phyloP scores from a whole-genome alignment of 2,888 invertebrate species.

The Cephalotes varians region DNA sequence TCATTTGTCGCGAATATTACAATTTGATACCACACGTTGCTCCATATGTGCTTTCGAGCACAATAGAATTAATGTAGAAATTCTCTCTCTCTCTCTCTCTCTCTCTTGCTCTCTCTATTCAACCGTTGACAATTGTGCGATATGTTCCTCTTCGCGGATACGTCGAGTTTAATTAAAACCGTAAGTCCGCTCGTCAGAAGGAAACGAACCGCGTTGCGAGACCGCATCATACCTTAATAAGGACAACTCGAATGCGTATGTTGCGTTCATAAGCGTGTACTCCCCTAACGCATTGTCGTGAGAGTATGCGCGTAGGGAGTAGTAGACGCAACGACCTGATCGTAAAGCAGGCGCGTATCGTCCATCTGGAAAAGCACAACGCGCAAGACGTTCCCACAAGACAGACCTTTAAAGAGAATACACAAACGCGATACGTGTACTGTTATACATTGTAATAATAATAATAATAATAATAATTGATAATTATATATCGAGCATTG shows the following conservation, averaged over 20 bases:
- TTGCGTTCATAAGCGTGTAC: constrained; percentile 45
- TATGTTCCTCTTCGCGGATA: not conserved
- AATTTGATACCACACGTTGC: not conserved
- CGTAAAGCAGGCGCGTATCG: constrained; percentile 44
- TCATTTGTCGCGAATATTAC: not conserved
- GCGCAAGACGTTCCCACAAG: constrained; percentile 53
- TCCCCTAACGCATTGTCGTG: constrained; percentile 45
- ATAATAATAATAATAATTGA: constrained; percentile 15
- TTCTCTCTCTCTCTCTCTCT: too few relatives aligned
- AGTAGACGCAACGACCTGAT: constrained; percentile 39
- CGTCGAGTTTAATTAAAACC: not conserved
- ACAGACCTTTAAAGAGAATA: constrained; percentile 20
- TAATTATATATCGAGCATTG: constrained; percentile 24
- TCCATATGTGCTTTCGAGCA: not conserved
- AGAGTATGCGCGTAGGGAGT: constrained; percentile 31
- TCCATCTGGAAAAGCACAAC: constrained; percentile 39
- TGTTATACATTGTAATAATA: constrained; percentile 23
- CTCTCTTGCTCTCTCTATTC: too few relatives aligned
- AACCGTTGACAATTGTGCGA: not conserved
- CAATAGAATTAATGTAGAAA: not conserved
- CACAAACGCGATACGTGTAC: constrained; percentile 19
- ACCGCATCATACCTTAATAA: constrained; percentile 48
- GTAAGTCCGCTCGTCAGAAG: constrained; percentile 2
- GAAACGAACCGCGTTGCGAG: constrained; percentile 26
- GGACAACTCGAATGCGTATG: constrained; percentile 40